Evolutionary conservation across 2,797 vertebrate species (phyloP), one percentile per base, ranked within the genome.

Genomic region (Erithacus rubecula): DNA sequence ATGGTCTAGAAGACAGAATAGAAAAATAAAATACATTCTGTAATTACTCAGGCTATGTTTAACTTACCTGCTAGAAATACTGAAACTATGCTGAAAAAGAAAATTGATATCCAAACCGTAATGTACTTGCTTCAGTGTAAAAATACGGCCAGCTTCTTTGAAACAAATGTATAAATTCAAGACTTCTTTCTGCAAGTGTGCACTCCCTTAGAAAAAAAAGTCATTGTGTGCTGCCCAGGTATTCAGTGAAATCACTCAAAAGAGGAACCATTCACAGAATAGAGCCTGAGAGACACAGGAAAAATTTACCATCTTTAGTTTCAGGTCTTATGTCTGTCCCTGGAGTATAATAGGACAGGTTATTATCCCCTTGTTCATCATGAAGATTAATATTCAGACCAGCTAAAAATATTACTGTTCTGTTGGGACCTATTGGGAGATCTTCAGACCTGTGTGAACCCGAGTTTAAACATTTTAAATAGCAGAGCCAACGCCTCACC

Each of bases 351-450:
- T 89, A 96, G 68, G 80, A 94, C 63, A 90, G 59, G 51, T 37
- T 95, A 86, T 93, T 94, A 91, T 93, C 65, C 96, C 83, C 93
- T 83, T 93, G 87, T 96, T 95, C 87, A 0, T 95, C 90, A 86
- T 93, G 85, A 95, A 91, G 93, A 96, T 95, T 86, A 95, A 96
- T 93, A 93, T 91, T 83, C 85, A 94, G 85, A 88, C 65, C 76
- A 83, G 76, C 80, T 96, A 91, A 95, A 96, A 94, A 93, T 88
- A 93, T 70, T 96, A 90, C 89, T 83, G 83, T 81, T 90, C 90
- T 83, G 22, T 52, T 69, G 95, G 89, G 93, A 95, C 58, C 51
- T 55, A 69, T 68, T 1, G 0, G 58, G 46, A 91, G 80, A 52
- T 94, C 90, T 94, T 91, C 80, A 95, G 87, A 88, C 80, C 85